A percentile compares a stretch with the other conserved stretches of the same genome.
Evolutionary conservation across 2,113 vertebrate genomes (phyloP).

Genomic region (Chaetodon auriga): DNA sequence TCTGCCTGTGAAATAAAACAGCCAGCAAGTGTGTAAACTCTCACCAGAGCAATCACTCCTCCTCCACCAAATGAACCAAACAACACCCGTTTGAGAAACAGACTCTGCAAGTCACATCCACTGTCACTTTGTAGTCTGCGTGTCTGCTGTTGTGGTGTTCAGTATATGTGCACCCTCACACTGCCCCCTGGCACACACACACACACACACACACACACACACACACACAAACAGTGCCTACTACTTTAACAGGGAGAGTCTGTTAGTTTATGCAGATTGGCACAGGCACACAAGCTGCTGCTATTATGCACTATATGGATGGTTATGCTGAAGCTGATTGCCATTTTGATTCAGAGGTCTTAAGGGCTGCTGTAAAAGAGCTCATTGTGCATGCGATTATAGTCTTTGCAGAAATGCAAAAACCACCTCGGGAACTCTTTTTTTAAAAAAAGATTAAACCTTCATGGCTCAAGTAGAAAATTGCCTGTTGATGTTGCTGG

Average conservation of each 20-base stretch:
- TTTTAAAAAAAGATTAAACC: slow-evolving; percentile 26
- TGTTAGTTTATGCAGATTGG: slow-evolving; percentile 39
- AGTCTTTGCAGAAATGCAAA: slow-evolving; percentile 46
- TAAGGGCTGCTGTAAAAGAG: slow-evolving; percentile 61
- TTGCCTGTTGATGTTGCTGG: slow-evolving; percentile 28
- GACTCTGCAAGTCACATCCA: slow-evolving; percentile 26
- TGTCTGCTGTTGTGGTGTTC: slow-evolving; percentile 13
- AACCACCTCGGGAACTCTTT: slow-evolving; percentile 35
- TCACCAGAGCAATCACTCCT: slow-evolving; percentile 50
- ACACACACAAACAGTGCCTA: neutral
- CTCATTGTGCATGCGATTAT: slow-evolving; percentile 70
- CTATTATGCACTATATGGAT: slow-evolving; percentile 20
- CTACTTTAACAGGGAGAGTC: neutral
- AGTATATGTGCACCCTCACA: neutral
- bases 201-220: slow-evolving; percentile 9
- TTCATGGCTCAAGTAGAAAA: slow-evolving; percentile 41
- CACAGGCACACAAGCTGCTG: slow-evolving; percentile 32
- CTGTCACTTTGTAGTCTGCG: slow-evolving; percentile 26
- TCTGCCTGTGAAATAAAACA: slow-evolving; percentile 11
- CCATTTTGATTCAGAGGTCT: slow-evolving; percentile 58
- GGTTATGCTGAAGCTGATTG: slow-evolving; percentile 48
- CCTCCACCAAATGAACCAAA: slow-evolving; percentile 51
- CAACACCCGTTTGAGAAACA: slow-evolving; percentile 53
- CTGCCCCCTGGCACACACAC: too few species aligned
- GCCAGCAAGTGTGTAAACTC: slow-evolving; percentile 21